Evolutionary conservation across 2,797 vertebrate species (phyloP).

Genomic region (Dendrocincla tyrannina): DNA sequence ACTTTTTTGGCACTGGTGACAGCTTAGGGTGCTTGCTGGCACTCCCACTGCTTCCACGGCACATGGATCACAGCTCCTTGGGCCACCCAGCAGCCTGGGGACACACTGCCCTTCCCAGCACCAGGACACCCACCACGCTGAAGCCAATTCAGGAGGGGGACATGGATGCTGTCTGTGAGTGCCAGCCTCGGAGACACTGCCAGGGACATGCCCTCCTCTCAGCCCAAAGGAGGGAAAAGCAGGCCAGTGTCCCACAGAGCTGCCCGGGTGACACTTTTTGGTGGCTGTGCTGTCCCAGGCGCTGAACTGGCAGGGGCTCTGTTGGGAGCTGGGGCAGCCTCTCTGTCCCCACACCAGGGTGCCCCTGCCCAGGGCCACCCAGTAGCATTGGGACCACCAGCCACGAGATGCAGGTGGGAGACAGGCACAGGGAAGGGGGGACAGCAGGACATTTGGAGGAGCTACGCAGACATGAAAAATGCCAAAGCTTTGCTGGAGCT

Average conservation of each 20-base stretch:
- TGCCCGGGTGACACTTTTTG: slow-evolving; percentile 16
- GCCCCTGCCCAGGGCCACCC: not conserved
- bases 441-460: not conserved
- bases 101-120: not conserved
- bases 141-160: not conserved
- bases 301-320: not conserved
- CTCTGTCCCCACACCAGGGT: not conserved
- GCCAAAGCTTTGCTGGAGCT: not conserved
- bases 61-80: fast-evolving
- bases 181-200: not conserved
- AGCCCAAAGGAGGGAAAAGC: not conserved
- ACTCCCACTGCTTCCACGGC: not conserved
- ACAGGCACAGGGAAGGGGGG: not conserved
- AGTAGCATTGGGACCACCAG: not conserved
- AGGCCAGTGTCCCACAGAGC: not conserved
- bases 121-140: fast-evolving
- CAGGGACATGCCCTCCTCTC: not conserved
- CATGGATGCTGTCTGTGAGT: fast-evolving
- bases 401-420: not conserved
- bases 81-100: not conserved
- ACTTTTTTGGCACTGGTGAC: fast-evolving
- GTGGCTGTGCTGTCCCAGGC: not conserved
- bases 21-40: not conserved
- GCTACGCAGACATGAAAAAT: not conserved
- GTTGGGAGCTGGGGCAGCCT: not conserved